Percentiles rank a stretch among this genome's conserved stretches.
Conservation (phyloP, 2,888 invertebrate genomes). For the Hypolimnas misippus region DNA sequence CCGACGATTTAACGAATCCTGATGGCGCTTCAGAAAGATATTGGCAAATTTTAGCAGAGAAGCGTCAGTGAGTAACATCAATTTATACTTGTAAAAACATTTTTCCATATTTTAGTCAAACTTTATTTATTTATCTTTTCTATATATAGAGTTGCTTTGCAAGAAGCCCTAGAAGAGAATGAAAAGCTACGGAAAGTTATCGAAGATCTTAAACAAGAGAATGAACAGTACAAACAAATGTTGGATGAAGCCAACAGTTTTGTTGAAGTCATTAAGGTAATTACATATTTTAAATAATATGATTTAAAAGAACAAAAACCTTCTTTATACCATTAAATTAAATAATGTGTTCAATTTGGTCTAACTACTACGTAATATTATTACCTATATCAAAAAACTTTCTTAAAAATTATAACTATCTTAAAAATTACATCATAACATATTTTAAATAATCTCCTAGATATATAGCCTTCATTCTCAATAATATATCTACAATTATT, state of each 20-base stretch:
- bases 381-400: too few relatives aligned
- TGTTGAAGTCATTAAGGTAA: slow-evolving; percentile 89
- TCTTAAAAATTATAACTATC: too few relatives aligned
- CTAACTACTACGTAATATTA: too few relatives aligned
- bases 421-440: too few relatives aligned
- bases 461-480: too few relatives aligned
- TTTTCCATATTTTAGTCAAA: too few relatives aligned
- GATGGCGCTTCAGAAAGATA: slow-evolving; percentile 89
- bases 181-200: slow-evolving; percentile 80
- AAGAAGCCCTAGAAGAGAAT: slow-evolving; percentile 90
- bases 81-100: neutral
- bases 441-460: too few relatives aligned
- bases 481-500: too few relatives aligned
- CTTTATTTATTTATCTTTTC: slow-evolving; percentile 5
- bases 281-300: neutral
- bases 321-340: too few relatives aligned
- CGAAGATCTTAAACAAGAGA: slow-evolving; percentile 85
- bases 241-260: slow-evolving; percentile 89
- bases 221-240: slow-evolving; percentile 87
- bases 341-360: too few relatives aligned
- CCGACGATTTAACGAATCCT: slow-evolving; percentile 88
- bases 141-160: slow-evolving; percentile 83
- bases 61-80: slow-evolving; percentile 80
- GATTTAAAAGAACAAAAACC: too few relatives aligned
- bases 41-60: slow-evolving; percentile 90